phyloP scores from a whole-genome alignment of 2,797 vertebrate species.

The Thaleichthys pacificus region DNA sequence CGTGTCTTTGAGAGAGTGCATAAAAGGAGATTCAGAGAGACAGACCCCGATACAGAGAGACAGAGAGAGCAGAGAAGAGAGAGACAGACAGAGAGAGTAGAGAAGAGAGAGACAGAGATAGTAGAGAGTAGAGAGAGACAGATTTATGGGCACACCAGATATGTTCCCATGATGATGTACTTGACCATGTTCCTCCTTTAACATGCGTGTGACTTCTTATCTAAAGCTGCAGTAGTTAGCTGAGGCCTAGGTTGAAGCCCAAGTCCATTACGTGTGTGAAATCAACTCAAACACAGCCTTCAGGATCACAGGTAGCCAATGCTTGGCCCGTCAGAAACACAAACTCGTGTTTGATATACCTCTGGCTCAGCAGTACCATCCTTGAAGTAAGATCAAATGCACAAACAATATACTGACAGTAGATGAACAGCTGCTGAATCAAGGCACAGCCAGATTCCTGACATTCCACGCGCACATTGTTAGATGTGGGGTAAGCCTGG shows the following conservation, averaged over 20 bases:
- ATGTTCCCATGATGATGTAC: neutral
- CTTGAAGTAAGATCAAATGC: neutral
- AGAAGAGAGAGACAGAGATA: neutral
- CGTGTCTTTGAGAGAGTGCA: constrained; percentile 40
- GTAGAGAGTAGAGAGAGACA: neutral
- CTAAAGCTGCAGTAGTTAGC: neutral
- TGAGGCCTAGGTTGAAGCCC: no score
- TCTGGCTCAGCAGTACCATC: no score
- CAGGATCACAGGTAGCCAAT: no score
- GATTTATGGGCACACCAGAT: no score
- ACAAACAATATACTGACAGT: constrained; percentile 21
- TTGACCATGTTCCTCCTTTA: constrained; percentile 1
- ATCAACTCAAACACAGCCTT: no score
- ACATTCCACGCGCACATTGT: constrained; percentile 49
- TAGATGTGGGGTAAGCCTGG: constrained; percentile 51
- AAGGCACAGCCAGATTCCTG: constrained; percentile 49
- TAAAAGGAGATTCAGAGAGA: constrained; percentile 13
- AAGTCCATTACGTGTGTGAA: no score
- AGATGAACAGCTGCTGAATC: constrained; percentile 26
- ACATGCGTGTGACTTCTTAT: neutral
- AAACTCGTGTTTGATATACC: no score
- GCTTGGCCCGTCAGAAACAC: no score
- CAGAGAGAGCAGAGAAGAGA: neutral
- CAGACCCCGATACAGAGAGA: neutral
- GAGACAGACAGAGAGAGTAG: constrained; percentile 5